A percentile compares a stretch with the other conserved stretches of the same genome.
Conservation (phyloP, 2,113 vertebrate species). For the Acanthochromis polyacanthus region DNA sequence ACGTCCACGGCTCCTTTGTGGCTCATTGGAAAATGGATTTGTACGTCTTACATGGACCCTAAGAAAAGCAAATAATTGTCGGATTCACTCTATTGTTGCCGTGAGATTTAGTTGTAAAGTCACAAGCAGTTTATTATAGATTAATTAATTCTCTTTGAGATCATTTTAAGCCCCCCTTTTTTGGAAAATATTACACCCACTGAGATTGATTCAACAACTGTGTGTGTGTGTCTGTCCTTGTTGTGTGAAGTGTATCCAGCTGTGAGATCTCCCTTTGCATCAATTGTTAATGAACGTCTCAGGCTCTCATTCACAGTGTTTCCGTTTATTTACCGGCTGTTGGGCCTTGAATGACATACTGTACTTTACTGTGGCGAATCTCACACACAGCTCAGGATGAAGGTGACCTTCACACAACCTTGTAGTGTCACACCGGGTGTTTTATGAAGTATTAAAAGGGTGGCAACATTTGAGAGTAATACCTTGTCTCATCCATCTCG, state of each 20-base stretch:
- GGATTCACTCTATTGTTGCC: constrained; percentile 29
- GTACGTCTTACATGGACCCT: constrained; percentile 18
- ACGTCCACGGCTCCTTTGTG: constrained; percentile 12
- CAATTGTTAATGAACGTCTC: constrained; percentile 77
- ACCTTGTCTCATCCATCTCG: constrained; percentile 14
- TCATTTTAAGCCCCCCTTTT: background rate
- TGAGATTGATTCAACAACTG: constrained; percentile 28
- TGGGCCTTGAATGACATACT: constrained; percentile 11
- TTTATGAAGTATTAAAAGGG: constrained; percentile 23
- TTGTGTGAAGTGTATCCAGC: constrained; percentile 71
- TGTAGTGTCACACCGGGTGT: constrained; percentile 22
- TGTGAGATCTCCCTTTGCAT: constrained; percentile 73
- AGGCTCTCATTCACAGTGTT: constrained; percentile 45
- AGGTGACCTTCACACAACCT: constrained; percentile 78
- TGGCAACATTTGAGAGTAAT: constrained; percentile 19
- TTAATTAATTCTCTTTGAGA: background rate
- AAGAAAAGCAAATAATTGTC: constrained; percentile 23
- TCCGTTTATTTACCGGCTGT: constrained; percentile 54
- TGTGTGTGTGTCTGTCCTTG: constrained; percentile 24
- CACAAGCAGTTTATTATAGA: constrained; percentile 17
- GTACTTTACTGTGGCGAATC: constrained; percentile 8
- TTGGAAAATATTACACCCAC: background rate
- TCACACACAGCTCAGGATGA: constrained; percentile 18
- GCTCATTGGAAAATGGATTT: constrained; percentile 52
- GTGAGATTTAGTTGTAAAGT: constrained; percentile 37